A percentile compares a stretch with the other conserved stretches of the same genome.
phyloP scores from a whole-genome alignment of 2,113 vertebrate species.

The Callipepla californica region DNA sequence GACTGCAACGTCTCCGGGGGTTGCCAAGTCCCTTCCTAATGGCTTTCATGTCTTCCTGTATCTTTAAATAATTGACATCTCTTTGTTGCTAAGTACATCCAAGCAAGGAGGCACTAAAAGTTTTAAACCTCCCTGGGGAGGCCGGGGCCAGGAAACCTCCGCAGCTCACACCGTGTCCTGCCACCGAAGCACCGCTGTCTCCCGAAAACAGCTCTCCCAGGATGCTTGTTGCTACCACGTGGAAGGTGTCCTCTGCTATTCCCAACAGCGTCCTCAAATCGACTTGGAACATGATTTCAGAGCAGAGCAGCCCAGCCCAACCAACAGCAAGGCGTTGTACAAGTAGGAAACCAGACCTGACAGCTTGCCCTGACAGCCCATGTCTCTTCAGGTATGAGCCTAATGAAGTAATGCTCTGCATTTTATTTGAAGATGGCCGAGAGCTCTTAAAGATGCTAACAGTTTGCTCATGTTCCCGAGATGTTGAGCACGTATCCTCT shows the following conservation, averaged over 20 bases:
- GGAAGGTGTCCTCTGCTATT: neutral
- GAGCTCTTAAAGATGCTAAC: neutral
- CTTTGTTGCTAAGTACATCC: constrained; percentile 45
- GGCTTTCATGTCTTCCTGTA: constrained; percentile 31
- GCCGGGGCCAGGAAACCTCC: constrained; percentile 11
- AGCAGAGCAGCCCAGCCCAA: neutral
- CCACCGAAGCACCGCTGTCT: constrained; percentile 18
- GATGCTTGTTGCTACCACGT: neutral
- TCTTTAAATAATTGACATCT: constrained; percentile 63
- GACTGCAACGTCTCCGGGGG: neutral
- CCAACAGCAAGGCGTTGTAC: too few species aligned
- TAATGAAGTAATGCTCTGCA: neutral
- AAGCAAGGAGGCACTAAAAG: constrained; percentile 26
- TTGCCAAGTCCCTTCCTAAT: constrained; percentile 36
- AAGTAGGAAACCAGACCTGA: neutral
- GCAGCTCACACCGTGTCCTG: constrained; percentile 34
- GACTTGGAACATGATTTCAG: neutral
- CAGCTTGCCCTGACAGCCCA: neutral
- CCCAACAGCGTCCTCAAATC: neutral
- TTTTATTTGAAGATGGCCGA: neutral
- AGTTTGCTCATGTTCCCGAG: neutral
- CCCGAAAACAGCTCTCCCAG: neutral
- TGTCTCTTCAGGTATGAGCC: neutral
- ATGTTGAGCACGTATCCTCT: accelerated
- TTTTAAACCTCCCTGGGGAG: constrained; percentile 48